Evolutionary conservation across 2,888 invertebrate genomes (phyloP), one percentile per base, ranked within the genome.

Genomic region (Alloplasta piceator): DNA sequence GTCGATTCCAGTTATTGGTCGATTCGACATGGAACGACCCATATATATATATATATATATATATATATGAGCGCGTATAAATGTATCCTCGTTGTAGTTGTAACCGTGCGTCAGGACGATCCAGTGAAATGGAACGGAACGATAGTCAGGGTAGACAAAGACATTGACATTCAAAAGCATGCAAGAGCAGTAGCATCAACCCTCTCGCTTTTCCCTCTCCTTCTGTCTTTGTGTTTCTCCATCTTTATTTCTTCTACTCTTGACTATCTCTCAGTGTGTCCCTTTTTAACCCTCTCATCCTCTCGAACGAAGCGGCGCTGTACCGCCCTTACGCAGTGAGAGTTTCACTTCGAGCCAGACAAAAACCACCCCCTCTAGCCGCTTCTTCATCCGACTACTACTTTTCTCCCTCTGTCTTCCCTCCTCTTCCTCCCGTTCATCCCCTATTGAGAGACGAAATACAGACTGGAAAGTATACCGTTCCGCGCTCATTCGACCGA

Each of bases 131-230:
- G 80, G 78, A 78, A 80, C 60, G 73, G 64, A 79, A 80, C 82
- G 83, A 80, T 66, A 68, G 67, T 50, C 56, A 68, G 46, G 68
- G 84, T 81, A 87, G 82, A 89, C 90, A 90, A 89, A 90, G 90
- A 89, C 90, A 90, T 90, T 91, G 90, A 90, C 91, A 91, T 91
- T 90, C 89, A 90, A 90, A 91, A 91, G 88, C 86, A 68, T 68
- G 46, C 56, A 68, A 72, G 78, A 75, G 67, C 74, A 74, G 70
- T 52, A 63, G 43, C 48, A 46, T 39, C 41, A 50, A 60, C 71
- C 63, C n/a, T 50, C 43, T 63, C 68, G 52, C 61, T 55, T 43
- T 41, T 52, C 41, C 12, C 48, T 4, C 48, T 14, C 16, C 60
- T 56, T 10, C 26, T 26, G 5, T 58, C 10, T 2, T 36, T 46